Base-by-base conservation (phyloP, 2,888 invertebrate genomes). In the Helobdella robusta region DNA sequence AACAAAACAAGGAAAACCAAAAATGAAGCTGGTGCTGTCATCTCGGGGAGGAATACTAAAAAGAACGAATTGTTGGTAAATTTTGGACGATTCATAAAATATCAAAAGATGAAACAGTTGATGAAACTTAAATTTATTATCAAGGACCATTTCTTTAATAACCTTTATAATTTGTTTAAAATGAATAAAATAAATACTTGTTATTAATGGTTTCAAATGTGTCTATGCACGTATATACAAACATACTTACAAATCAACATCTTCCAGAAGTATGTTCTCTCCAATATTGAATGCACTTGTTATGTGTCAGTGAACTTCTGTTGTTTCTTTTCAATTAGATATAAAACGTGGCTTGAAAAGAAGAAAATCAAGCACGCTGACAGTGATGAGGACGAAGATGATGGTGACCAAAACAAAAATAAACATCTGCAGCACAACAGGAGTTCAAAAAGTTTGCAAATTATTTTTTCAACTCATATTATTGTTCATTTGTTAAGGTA, bases 1-100 rank as follows among this genome's bases (percentile, higher is more conserved):
- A 80, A 81, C 28, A 87, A 87, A 64, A 90, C 88, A 81, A 93
- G 98, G 70, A 87, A 87, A 73, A 95, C 95, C 0, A 98, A 98
- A 81, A 92, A 92, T 68, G 98, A 95, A 23, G 86, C 85, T 0
- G 90, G 91, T 86, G 91, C 98, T 73, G 88, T 94, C 0, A 91
- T 94, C 0, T 87, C 89, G 18, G 97, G 89, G 81, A 94, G 94
- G 81, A 88, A 36, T 32, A 32, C 62, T 40, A 34, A n/a, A 32
- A 40, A 52, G 23, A 40, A 23, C 23, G 23, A 54, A 30, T 30
- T 54, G 60, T 44, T 34, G 20, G 60, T 52, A 25, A 54, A 2
- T 59, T 40, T 44, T 58, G 20, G 25, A 8, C n/a, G 23, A n/a
- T 8, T 23, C n/a, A 23, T 56, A 25, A 56, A 8, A 40, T 40